Conservation (phyloP, 1,140 invertebrate genomes). For the Caerostris extrusa region DNA sequence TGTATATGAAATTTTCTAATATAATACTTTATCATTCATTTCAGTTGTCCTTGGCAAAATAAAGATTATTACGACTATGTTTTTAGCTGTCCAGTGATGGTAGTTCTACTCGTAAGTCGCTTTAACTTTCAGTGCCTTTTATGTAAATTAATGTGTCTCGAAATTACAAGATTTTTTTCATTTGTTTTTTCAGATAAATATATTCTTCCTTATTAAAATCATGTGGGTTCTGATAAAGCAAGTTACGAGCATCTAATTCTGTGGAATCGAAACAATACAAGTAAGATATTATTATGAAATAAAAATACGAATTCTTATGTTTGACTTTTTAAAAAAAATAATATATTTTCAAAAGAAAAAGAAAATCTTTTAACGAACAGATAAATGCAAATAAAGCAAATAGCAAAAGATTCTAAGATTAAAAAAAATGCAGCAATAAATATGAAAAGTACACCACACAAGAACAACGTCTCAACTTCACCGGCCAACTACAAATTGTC, state of each 20-base stretch:
- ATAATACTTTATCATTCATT: neutral
- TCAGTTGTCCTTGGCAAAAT: conserved; percentile 78
- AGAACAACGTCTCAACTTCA: no score
- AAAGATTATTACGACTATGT: conserved; percentile 79
- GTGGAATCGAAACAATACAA: conserved; percentile 92
- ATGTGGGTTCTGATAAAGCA: conserved; percentile 97
- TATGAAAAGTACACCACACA: no score
- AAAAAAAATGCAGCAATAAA: no score
- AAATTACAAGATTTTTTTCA: neutral
- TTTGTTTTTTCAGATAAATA: conserved; percentile 87
- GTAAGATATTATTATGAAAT: conserved; percentile 82
- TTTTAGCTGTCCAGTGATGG: conserved; percentile 78
- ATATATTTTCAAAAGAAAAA: no score
- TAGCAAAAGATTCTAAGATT: no score
- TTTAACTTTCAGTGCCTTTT: neutral
- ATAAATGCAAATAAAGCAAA: no score
- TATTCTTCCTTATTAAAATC: conserved; percentile 92
- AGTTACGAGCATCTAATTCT: conserved; percentile 91
- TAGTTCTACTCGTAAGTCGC: conserved; percentile 78
- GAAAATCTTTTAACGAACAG: no score
- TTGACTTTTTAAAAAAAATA: no score
- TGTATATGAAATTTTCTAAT: no score
- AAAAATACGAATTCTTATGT: conserved; percentile 55
- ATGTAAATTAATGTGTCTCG: no score
- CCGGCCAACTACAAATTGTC: no score